Evolutionary conservation across 2,888 invertebrate species (phyloP), one percentile per base, ranked within the genome.

Genomic region (Andrena bucephala): DNA sequence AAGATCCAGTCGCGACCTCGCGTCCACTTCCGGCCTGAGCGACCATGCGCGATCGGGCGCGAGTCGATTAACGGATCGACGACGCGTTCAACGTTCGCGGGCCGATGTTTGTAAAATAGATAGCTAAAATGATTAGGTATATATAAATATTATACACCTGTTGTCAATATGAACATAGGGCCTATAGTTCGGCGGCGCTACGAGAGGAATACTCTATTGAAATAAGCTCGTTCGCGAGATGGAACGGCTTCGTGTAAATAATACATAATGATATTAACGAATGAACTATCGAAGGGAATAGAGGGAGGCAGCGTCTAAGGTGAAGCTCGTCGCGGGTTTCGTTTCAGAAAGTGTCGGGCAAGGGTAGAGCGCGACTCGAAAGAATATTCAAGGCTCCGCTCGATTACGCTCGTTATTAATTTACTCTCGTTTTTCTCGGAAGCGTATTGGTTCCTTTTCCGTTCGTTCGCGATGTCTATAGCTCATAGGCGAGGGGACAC

Each of bases 111-210:
- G 90, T 92, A 92, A 88, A 87, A 91, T 93, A 93, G 90, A 87
- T 92, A 93, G 92, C 89, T 87, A 89, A 91, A 90, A 86, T 91
- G 88, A 90, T 90, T 91, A 92, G 89, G 80, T 90, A 89, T 90
- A 90, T 24, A 68, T 50, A 74, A 66, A 80, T 85, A 88, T 89
- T 89, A 90, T 91, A 90, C 89, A 92, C 90, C 91, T 92, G 92
- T 93, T 93, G 92, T 93, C 93, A 92, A 93, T 93, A 93, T 90
- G 89, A 92, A 91, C 85, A 91, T 93, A 92, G 92, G 91, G 90
- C 90, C 92, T 90, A 92, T 85, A 88, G 85, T 85, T 86, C 69
- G 85, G 83, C 74, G 90, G 90, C 89, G 89, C 89, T 89, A 91
- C 88, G 73, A 88, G 85, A 87, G 83, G 69, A 85, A 87, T 89